Base-by-base conservation (phyloP, 2,797 vertebrate genomes). In the Alosa sapidissima region DNA sequence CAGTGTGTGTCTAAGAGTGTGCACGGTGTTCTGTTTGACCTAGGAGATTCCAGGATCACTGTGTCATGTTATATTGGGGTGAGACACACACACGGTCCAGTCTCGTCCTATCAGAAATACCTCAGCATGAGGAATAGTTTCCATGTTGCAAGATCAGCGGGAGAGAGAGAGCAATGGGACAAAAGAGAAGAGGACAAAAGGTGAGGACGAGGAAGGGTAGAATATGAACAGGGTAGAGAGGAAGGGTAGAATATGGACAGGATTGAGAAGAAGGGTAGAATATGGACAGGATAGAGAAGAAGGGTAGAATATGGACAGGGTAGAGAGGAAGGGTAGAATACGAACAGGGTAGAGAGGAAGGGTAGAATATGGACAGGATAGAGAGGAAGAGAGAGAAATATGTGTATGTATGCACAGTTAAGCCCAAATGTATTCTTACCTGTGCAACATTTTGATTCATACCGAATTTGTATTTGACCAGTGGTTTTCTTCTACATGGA, bases 41-140 rank as follows among this genome's bases (percentile, higher is more conserved):
- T 52, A 78, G 65, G 36, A 75, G 65, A 84, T 21, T 78, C 83
- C 48, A 75, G 62, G 65, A 49, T 84, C 48, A 36, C 14, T 72
- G 68, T 75, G 68, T 75, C 68, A 75, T 84, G 65, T 75, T 84
- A 55, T 78, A 54, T 84, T 78, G 65, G 49, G 51, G 68, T 75
- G 68, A 36, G 33, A 75, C 33, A 41, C 33, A 41, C 68, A 72
- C 65, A 41, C 65, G 41, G 24, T 65, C 62, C 1, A 21, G 55
- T 21, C 68, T 75, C 1, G 65, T 72, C 65, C 65, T 72, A 72
- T 75, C 68, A 75, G 33, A 75, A 36, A 78, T 33, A 11, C 28
- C 65, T 41, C 14, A 33, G 33, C 68, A 41, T 75, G 68, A 36
- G 13, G 68, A 75, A 41, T 75, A 75, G 41, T 75, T 75, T 75